Evolutionary conservation across 2,888 invertebrate species (phyloP).

Genomic region (Schizaphis graminum): DNA sequence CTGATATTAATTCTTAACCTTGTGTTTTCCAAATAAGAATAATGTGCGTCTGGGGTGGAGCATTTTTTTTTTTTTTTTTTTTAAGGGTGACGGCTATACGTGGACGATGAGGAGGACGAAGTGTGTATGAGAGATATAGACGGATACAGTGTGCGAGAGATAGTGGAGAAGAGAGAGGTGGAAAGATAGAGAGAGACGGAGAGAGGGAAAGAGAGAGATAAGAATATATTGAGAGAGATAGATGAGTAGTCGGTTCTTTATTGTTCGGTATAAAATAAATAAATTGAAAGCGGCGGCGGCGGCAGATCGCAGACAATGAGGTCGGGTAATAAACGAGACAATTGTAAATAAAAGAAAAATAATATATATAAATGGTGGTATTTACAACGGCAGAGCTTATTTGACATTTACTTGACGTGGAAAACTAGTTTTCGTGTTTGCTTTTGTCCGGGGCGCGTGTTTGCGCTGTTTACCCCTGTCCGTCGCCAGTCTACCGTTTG

Average conservation of each 20-base stretch:
- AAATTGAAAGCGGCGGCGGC: slow-evolving; percentile 55
- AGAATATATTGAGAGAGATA: not conserved
- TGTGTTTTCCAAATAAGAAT: slow-evolving; percentile 41
- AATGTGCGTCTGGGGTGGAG: slow-evolving; percentile 1
- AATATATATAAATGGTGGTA: slow-evolving; percentile 57
- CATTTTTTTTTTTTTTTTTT: slow-evolving; percentile 27
- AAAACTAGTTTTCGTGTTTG: slow-evolving; percentile 65
- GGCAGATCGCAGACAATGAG: slow-evolving; percentile 61
- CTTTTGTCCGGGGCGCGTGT: slow-evolving; percentile 56
- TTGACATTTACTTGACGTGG: slow-evolving; percentile 65
- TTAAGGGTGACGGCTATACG: slow-evolving; percentile 32
- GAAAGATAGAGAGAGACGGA: not conserved
- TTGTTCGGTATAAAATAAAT: slow-evolving; percentile 65
- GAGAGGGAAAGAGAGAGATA: not conserved
- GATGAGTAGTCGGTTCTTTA: slow-evolving; percentile 51
- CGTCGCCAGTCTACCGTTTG: not conserved
- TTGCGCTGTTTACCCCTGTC: slow-evolving; percentile 15
- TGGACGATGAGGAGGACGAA: not conserved
- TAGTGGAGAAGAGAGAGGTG: not conserved
- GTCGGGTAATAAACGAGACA: slow-evolving; percentile 65
- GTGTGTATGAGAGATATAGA: not conserved
- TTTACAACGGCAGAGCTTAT: slow-evolving; percentile 63
- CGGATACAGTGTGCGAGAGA: not conserved
- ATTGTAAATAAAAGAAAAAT: slow-evolving; percentile 64
- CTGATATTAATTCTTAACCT: slow-evolving; percentile 45